Base-by-base conservation (phyloP, 1,140 invertebrate species). In the Camponotus vicinus region DNA sequence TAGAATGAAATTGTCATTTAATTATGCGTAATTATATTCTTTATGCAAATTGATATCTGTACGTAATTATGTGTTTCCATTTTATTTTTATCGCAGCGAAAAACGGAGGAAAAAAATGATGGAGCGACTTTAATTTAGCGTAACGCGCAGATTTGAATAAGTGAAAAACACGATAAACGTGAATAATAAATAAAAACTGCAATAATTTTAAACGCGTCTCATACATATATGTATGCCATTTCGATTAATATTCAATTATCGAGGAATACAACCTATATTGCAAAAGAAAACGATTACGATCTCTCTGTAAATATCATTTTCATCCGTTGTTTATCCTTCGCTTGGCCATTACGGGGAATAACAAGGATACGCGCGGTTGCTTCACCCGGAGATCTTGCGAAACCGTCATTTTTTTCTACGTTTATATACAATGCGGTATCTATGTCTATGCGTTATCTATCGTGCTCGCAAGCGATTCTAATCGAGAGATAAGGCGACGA, bases 281-380 rank as follows among this genome's bases (percentile, higher is more conserved):
- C 69, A 52, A 83, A 61, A 83, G 79, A 27, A 27, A 61, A 49
- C 57, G 79, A 83, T 83, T 83, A 32, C 79, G n/a, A 83, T 83
- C 69, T 73, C 34, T 83, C 69, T 11, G 69, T 83, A 83, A 83
- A 83, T 70, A 83, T 83, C 55, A 45, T 83, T 83, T 83, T 83
- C 57, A 83, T 63, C 69, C 40, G 55, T 83, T 83, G 79, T 75
- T 61, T 83, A 83, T 75, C 79, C 79, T 83, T 82, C 67, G 67
- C 40, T 49, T 57, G 40, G 63, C 66, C 67, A 63, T 73, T 83
- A 75, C n/a, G 13, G 32, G 13, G 79, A 83, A 83, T 83, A 83
- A 83, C 79, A 83, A 83, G 79, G 79, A 83, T 73, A 83, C 55
- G 40, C 55, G 40, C 27, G 69, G 32, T 83, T 73, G 69, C 79